These are phyloP conservation scores for Holcopasites calliopsidis DNA, from an alignment of 1,140 invertebrate species.

Conservation along the genomic window DNA sequence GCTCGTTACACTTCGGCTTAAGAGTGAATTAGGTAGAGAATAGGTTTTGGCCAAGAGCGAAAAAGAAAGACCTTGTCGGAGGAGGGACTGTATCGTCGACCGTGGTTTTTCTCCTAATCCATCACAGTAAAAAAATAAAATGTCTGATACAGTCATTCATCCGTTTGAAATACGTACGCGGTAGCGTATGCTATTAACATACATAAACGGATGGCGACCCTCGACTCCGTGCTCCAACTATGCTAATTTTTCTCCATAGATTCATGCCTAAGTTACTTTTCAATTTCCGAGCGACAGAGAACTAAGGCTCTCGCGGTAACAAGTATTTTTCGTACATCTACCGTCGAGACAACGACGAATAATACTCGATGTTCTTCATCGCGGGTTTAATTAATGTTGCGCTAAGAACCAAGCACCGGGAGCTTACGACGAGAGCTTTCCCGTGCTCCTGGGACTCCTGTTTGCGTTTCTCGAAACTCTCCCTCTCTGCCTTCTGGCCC, in stretches of 20 bases:
- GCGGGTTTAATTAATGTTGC: conserved; percentile 70
- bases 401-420: conserved; percentile 61
- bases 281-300: too few relatives aligned
- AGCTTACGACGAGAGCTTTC: conserved; percentile 68
- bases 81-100: conserved; percentile 27
- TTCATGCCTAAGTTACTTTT: neutral
- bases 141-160: neutral
- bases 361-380: too few relatives aligned
- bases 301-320: too few relatives aligned
- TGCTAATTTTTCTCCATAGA: conserved; percentile 12
- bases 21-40: conserved; percentile 56
- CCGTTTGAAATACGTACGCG: neutral
- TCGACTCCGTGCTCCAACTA: neutral
- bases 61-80: neutral
- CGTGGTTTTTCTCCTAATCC: conserved; percentile 56
- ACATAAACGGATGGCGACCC: neutral
- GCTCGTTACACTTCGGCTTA: conserved; percentile 58
- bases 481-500: neutral
- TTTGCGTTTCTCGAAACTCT: conserved; percentile 35
- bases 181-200: conserved; percentile 21
- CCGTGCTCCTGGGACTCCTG: conserved; percentile 39
- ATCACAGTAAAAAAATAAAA: conserved; percentile 11
- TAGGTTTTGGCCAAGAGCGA: neutral
- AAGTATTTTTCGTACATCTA: too few relatives aligned
- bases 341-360: neutral